Evolutionary conservation across 1,140 invertebrate species (phyloP), one percentile per base, ranked within the genome.

Genomic region (Leucophenga varia): DNA sequence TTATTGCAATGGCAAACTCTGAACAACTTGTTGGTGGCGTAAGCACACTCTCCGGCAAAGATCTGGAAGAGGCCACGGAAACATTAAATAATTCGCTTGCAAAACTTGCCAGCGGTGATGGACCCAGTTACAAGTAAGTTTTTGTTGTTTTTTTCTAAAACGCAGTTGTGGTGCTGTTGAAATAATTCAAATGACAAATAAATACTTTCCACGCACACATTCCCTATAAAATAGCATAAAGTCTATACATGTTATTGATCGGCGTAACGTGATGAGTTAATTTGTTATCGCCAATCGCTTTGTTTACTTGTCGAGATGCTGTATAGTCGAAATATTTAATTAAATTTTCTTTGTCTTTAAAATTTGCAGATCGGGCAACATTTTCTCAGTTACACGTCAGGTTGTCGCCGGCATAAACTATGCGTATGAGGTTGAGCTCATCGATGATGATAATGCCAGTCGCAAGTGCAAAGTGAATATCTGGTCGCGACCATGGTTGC

Each of bases 381-480:
- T 71, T 2, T 46, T 40, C 5, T 56, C 53, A 1, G 67, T 52
- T 9, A 54, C 50, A 1, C 20, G 36, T 1, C 67, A 71, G 42
- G 39, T 57, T 2, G 67, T 71, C 6, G 30, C 67, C 7, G 67
- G 67, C 31, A 22, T 4, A 1, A 40, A 59, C 7, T 48, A 59
- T 6, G 39, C 19, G 25, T 63, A 53, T 34, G 52, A 67, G 31
- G 57, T 57, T 5, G 53, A 71, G 18, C 49, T 71, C 17, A 25
- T 49, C 8, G 47, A 64, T 42, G 59, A 44, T 1, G 35, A 64
- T 22, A 25, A 36, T 2, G 43, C 19, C 2, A 40, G 41, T 17
- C 67, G 64, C 28, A 35, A 55, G n/a, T 51, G 55, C 38, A 34
- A 52, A 3, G 59, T 71, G 12, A 31, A 55, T 42, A 64, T 71